Evolutionary conservation across 2,888 invertebrate genomes (phyloP).

Genomic region (Leptura quadrifasciata): DNA sequence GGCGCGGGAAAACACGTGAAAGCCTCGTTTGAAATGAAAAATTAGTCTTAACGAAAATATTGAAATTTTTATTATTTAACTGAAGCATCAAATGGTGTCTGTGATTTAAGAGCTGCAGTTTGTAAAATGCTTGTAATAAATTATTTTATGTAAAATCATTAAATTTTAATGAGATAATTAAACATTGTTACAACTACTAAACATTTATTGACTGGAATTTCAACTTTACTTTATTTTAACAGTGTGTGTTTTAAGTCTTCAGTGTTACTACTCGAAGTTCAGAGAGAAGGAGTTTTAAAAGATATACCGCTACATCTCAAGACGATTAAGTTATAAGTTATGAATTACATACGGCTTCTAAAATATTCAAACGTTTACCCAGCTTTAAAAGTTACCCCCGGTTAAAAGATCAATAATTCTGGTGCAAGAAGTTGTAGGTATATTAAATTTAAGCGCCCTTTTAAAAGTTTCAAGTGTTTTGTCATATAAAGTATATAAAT

Average conservation of each 20-base stretch:
- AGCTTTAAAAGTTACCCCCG: slow-evolving; percentile 21
- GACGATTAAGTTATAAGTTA: slow-evolving; percentile 10
- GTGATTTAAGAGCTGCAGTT: background rate
- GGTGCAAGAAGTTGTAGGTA: slow-evolving; percentile 36
- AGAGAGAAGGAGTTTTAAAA: background rate
- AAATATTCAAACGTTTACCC: slow-evolving; percentile 21
- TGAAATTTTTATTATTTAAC: background rate
- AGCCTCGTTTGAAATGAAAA: slow-evolving; percentile 19
- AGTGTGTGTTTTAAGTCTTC: background rate
- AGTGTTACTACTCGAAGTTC: background rate
- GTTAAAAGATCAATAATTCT: slow-evolving; percentile 29
- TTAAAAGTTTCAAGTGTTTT: slow-evolving; percentile 34
- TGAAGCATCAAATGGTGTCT: background rate
- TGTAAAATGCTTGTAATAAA: background rate
- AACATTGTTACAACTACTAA: background rate
- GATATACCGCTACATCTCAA: background rate
- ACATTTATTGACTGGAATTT: background rate
- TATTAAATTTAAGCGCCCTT: slow-evolving; percentile 35
- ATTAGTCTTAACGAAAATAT: background rate
- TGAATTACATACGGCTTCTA: slow-evolving; percentile 20
- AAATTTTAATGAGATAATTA: background rate
- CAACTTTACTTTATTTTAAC: background rate
- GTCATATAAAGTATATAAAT: slow-evolving; percentile 28
- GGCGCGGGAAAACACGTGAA: slow-evolving; percentile 49
- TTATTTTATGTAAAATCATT: background rate